Evolutionary conservation across 2,797 vertebrate genomes (phyloP).

Genomic region (Etheostoma nigrum): DNA sequence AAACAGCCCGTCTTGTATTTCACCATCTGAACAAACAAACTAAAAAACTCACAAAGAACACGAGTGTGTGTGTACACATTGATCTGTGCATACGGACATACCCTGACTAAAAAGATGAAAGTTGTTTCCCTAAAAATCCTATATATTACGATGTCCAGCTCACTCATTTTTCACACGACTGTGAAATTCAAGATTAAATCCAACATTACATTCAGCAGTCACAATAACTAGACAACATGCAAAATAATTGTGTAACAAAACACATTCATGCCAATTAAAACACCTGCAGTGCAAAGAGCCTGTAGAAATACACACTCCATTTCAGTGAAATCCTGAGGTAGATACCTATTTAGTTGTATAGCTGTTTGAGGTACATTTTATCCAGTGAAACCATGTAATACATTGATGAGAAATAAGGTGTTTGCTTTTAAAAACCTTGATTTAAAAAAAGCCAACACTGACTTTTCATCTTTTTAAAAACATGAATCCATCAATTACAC

Average conservation of each 20-base stretch:
- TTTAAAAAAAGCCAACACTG: not conserved
- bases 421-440: constrained; percentile 10
- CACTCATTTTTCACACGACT: constrained; percentile 10
- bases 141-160: not conserved
- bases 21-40: constrained; percentile 35
- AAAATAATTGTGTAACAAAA: constrained; percentile 40
- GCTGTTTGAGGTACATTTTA: constrained; percentile 41
- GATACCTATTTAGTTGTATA: constrained; percentile 38
- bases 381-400: constrained; percentile 21
- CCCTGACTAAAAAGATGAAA: not conserved
- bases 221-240: constrained; percentile 50
- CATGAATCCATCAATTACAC: not conserved
- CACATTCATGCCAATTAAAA: constrained; percentile 30
- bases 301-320: constrained; percentile 18
- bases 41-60: not conserved
- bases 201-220: constrained; percentile 63
- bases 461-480: not conserved
- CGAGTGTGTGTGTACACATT: constrained; percentile 7
- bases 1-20: constrained; percentile 2
- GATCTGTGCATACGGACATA: not conserved
- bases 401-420: not conserved
- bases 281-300: constrained; percentile 71
- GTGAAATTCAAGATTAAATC: constrained; percentile 16
- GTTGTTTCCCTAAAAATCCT: not conserved
- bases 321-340: constrained; percentile 60